Evolutionary conservation across 2,797 vertebrate genomes (phyloP).

Genomic region (Anableps anableps): DNA sequence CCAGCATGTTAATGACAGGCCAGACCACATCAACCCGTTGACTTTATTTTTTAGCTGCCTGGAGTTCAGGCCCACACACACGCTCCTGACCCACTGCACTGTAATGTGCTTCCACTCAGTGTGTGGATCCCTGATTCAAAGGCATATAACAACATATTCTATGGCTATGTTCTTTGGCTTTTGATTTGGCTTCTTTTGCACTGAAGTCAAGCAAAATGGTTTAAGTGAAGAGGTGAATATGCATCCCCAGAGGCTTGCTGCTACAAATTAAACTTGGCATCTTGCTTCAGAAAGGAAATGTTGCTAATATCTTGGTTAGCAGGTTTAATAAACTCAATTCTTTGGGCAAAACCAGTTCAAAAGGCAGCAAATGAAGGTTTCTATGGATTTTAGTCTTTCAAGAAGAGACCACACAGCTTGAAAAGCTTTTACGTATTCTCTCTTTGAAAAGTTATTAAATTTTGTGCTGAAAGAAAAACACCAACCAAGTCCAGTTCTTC

Average conservation of each 20-base stretch:
- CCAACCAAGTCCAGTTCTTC: neutral
- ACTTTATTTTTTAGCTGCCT: constrained; percentile 69
- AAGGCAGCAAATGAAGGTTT: neutral
- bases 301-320: constrained; percentile 15
- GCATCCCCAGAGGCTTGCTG: neutral
- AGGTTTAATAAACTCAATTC: constrained; percentile 2
- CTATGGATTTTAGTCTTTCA: neutral
- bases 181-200: constrained; percentile 60
- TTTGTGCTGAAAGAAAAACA: neutral
- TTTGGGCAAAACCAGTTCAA: neutral
- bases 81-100: constrained; percentile 59
- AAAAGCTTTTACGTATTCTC: neutral
- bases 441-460: neutral
- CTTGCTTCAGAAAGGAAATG: constrained; percentile 12
- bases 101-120: constrained; percentile 14
- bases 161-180: constrained; percentile 66
- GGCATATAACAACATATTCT: constrained; percentile 22
- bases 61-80: constrained; percentile 65
- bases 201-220: constrained; percentile 24
- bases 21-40: constrained; percentile 74
- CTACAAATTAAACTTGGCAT: constrained; percentile 6
- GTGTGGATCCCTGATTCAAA: constrained; percentile 39
- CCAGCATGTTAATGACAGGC: constrained; percentile 67
- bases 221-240: constrained; percentile 1
- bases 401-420: neutral